A percentile compares a stretch with the other conserved stretches of the same genome.
phyloP scores from a whole-genome alignment of 2,797 vertebrate species.

The Sebastes vulpes region DNA sequence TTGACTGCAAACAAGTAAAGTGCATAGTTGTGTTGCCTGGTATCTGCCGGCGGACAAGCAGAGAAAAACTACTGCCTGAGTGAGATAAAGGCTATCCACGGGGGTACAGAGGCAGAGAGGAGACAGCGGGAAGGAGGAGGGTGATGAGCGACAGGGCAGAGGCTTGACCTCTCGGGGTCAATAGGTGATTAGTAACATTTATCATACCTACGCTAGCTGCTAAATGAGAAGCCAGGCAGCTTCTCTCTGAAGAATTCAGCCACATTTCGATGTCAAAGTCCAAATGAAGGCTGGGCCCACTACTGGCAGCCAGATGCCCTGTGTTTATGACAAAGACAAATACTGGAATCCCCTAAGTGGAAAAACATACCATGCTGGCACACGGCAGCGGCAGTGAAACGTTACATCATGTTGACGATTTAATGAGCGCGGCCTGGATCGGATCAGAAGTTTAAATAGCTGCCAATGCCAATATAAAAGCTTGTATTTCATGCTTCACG shows the following conservation, averaged over 20 bases:
- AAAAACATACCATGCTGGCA: constrained; percentile 81
- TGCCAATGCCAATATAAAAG: constrained; percentile 77
- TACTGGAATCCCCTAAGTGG: constrained; percentile 74
- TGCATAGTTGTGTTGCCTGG: constrained; percentile 33
- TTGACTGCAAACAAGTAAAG: constrained; percentile 57
- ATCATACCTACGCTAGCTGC: constrained; percentile 77
- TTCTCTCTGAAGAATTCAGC: constrained; percentile 55
- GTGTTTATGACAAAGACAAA: constrained; percentile 78
- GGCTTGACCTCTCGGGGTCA: constrained; percentile 75
- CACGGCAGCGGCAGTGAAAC: constrained; percentile 61
- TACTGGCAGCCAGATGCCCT: constrained; percentile 78
- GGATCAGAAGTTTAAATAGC: constrained; percentile 79
- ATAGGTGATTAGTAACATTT: constrained; percentile 84
- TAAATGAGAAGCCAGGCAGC: constrained; percentile 68
- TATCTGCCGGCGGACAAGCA: constrained; percentile 38
- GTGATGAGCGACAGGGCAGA: constrained; percentile 70
- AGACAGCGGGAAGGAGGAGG: constrained; percentile 58
- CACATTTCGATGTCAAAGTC: constrained; percentile 65
- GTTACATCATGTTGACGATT: constrained; percentile 80
- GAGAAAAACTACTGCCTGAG: constrained; percentile 26
- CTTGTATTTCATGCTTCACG: constrained; percentile 77
- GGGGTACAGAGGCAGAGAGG: constrained; percentile 44
- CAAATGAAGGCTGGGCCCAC: constrained; percentile 45
- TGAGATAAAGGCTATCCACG: constrained; percentile 64
- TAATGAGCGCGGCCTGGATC: constrained; percentile 80